phyloP scores from a whole-genome alignment of 1,140 invertebrate genomes.

The Palaemon carinicauda region DNA sequence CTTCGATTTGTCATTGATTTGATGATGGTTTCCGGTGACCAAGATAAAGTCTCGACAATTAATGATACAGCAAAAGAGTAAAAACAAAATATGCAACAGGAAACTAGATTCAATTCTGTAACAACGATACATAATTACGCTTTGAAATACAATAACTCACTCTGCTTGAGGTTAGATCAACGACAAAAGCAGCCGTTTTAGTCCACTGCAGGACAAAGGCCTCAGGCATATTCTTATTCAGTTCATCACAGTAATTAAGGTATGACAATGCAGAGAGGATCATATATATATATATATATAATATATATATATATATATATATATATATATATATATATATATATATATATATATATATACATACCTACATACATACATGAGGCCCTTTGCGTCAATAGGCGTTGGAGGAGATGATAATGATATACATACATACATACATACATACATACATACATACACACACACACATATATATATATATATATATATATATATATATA shows the following conservation, averaged over 20 bases:
- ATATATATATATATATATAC: neutral
- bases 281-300: neutral
- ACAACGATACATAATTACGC: too few relatives aligned
- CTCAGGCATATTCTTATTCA: too few relatives aligned
- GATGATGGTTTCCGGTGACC: neutral
- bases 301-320: neutral
- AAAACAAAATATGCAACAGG: too few relatives aligned
- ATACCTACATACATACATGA: neutral
- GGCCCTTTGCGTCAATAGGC: too few relatives aligned
- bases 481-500: neutral
- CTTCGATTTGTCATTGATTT: neutral
- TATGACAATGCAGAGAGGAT: too few relatives aligned
- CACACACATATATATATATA: neutral
- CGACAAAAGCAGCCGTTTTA: too few relatives aligned
- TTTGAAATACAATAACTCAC: too few relatives aligned
- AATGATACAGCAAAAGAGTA: neutral
- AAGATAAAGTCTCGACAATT: neutral
- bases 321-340: slow-evolving; percentile 2
- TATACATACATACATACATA: neutral
- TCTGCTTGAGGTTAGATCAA: too few relatives aligned
- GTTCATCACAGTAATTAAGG: too few relatives aligned
- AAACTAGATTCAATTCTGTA: neutral
- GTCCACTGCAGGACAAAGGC: too few relatives aligned
- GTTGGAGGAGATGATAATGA: too few relatives aligned
- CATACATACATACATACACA: neutral